phyloP scores from a whole-genome alignment of 2,797 vertebrate species.

The Sylvia borin region DNA sequence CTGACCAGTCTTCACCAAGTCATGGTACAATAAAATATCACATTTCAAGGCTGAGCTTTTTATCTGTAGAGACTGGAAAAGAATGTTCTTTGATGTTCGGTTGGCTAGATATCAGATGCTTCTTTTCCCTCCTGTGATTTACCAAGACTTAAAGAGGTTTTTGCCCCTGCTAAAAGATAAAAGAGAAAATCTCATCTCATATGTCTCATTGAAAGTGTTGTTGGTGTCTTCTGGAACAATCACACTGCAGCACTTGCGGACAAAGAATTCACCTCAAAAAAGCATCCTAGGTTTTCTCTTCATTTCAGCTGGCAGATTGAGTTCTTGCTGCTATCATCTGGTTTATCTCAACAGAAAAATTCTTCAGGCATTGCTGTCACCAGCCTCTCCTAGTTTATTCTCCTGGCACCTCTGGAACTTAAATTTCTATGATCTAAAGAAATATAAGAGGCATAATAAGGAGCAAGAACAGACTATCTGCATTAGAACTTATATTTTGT shows the following conservation, averaged over 20 bases:
- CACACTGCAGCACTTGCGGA: background rate
- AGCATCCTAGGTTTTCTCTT: background rate
- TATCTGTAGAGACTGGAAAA: background rate
- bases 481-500: background rate
- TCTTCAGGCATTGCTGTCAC: background rate
- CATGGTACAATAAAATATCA: background rate
- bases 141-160: background rate
- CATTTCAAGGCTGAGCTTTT: background rate
- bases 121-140: background rate
- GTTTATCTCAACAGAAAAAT: background rate
- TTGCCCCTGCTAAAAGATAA: background rate
- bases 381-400: background rate
- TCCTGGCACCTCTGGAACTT: background rate
- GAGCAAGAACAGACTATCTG: background rate
- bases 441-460: background rate
- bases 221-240: background rate
- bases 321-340: background rate
- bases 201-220: background rate
- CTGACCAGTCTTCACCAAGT: background rate
- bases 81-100: slow-evolving; percentile 33
- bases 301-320: background rate
- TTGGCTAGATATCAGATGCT: background rate
- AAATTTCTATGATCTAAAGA: background rate
- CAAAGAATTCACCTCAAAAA: background rate
- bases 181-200: background rate